These are phyloP conservation scores for Protomyctophum bolini DNA, from an alignment of 2,113 vertebrate genomes.

Conservation along the genomic window DNA sequence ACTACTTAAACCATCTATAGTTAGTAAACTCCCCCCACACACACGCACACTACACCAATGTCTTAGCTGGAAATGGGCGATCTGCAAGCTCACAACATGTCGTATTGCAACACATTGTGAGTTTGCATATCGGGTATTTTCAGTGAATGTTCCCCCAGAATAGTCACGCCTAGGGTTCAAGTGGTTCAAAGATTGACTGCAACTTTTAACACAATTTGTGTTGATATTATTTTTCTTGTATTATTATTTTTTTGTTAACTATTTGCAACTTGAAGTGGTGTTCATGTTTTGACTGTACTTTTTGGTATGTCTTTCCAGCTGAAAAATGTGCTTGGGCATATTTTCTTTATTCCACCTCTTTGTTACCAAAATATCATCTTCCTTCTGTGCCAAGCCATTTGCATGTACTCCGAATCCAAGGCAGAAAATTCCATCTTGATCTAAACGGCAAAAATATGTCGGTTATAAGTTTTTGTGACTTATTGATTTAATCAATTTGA, in stretches of 20 bases:
- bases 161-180: too few species aligned
- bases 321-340: conserved; percentile 23
- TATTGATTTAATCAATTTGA: too few species aligned
- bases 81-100: too few species aligned
- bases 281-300: conserved; percentile 27
- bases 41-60: too few species aligned
- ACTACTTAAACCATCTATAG: too few species aligned
- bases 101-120: too few species aligned
- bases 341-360: conserved; percentile 30
- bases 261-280: conserved; percentile 52
- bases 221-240: conserved; percentile 13
- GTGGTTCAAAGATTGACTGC: conserved; percentile 12
- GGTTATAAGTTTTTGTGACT: too few species aligned
- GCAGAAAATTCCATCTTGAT: conserved; percentile 15
- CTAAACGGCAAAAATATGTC: too few species aligned
- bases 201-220: not conserved
- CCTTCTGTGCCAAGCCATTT: conserved; percentile 60
- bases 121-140: too few species aligned
- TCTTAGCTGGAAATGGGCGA: too few species aligned
- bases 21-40: too few species aligned
- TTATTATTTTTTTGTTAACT: conserved; percentile 10
- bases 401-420: conserved; percentile 23
- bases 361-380: conserved; percentile 34
- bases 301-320: conserved; percentile 30
- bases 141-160: too few species aligned